phyloP scores from a whole-genome alignment of 2,797 vertebrate genomes.

The Neosalanx taihuensis region DNA sequence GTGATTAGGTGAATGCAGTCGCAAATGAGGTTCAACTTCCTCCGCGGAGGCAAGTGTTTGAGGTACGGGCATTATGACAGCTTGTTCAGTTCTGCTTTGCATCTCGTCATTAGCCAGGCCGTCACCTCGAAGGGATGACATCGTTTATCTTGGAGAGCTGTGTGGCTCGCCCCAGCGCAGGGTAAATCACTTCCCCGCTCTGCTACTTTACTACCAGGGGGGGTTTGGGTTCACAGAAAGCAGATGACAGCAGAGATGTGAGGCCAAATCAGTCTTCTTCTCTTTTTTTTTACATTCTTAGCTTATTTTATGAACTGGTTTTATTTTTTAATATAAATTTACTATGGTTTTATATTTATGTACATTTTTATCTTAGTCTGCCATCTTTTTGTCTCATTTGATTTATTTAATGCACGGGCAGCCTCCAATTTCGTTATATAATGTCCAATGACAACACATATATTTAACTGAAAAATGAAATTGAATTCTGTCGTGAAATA shows the following conservation, averaged over 20 bases:
- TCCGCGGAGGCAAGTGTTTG: not conserved
- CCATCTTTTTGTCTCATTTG: no score
- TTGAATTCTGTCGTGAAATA: constrained; percentile 20
- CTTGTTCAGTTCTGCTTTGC: constrained; percentile 21
- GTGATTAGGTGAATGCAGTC: not conserved
- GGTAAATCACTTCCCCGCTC: not conserved
- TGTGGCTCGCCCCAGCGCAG: no score
- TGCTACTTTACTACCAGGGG: not conserved
- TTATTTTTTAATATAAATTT: no score
- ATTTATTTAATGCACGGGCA: no score
- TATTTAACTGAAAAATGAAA: no score
- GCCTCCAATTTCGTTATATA: no score
- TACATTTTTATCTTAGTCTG: no score
- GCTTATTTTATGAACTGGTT: no score
- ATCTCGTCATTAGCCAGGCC: constrained; percentile 42
- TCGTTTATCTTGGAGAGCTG: not conserved
- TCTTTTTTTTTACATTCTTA: no score
- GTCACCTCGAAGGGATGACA: not conserved
- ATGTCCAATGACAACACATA: no score
- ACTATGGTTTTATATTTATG: no score
- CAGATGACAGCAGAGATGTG: constrained; percentile 31
- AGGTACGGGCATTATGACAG: constrained; percentile 44
- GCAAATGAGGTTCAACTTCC: not conserved
- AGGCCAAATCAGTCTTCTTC: not conserved
- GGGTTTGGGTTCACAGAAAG: constrained; percentile 26